Conservation (phyloP, 2,888 invertebrate genomes). For the Apotomis betuletana region DNA sequence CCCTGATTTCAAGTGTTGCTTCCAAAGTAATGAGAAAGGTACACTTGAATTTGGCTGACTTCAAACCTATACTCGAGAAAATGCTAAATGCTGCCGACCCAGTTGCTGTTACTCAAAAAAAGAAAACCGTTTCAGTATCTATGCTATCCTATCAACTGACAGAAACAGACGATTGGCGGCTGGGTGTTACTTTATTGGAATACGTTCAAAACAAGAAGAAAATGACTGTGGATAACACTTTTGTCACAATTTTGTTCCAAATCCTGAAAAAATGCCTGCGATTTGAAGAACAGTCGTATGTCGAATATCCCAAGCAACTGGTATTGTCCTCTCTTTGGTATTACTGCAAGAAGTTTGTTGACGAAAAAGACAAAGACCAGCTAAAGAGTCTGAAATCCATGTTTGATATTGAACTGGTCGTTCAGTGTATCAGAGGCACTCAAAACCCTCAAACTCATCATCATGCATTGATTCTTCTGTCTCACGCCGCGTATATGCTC, state of each 20-base stretch:
- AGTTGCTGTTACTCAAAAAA: slow-evolving; percentile 66
- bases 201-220: slow-evolving; percentile 93
- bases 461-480: slow-evolving; percentile 93
- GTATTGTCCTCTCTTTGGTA: slow-evolving; percentile 90
- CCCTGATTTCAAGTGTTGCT: slow-evolving; percentile 84
- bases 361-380: slow-evolving; percentile 68
- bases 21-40: slow-evolving; percentile 87
- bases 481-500: slow-evolving; percentile 89
- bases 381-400: slow-evolving; percentile 76
- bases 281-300: slow-evolving; percentile 90
- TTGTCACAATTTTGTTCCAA: slow-evolving; percentile 91
- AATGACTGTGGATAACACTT: slow-evolving; percentile 85
- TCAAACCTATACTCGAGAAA: slow-evolving; percentile 82
- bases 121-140: slow-evolving; percentile 68
- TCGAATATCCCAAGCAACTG: slow-evolving; percentile 95
- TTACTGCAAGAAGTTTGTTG: slow-evolving; percentile 85
- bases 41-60: slow-evolving; percentile 84
- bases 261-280: slow-evolving; percentile 90
- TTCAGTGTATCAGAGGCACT: slow-evolving; percentile 94
- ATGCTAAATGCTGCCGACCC: slow-evolving; percentile 84
- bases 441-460: slow-evolving; percentile 98
- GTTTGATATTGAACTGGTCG: slow-evolving; percentile 89
- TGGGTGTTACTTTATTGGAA: slow-evolving; percentile 91
- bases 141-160: slow-evolving; percentile 85
- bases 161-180: slow-evolving; percentile 88